These are phyloP conservation scores for Pocota personata DNA, from an alignment of 2,888 invertebrate genomes.

Conservation along the genomic window DNA sequence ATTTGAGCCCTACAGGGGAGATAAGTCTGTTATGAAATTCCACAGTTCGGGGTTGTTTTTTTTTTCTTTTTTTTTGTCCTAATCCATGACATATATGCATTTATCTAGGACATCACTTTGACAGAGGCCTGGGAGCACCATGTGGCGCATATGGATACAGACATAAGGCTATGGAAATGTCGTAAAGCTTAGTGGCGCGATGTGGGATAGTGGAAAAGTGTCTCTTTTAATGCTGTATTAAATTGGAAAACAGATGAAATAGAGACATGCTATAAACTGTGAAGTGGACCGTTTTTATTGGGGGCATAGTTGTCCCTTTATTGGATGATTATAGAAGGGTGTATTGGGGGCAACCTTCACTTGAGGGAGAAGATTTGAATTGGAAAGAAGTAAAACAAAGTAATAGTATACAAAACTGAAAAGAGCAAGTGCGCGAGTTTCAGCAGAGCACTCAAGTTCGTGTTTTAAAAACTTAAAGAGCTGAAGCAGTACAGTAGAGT, in stretches of 20 bases:
- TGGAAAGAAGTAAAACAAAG: too few relatives aligned
- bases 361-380: not conserved
- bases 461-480: too few relatives aligned
- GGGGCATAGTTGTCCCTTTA: not conserved
- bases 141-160: slow-evolving; percentile 8
- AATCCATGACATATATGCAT: slow-evolving; percentile 38
- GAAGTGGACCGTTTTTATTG: not conserved
- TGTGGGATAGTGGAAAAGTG: slow-evolving; percentile 2
- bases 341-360: not conserved
- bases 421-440: too few relatives aligned
- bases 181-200: slow-evolving; percentile 22
- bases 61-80: not conserved
- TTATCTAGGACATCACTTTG: slow-evolving; percentile 51
- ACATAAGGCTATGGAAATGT: slow-evolving; percentile 14
- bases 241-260: slow-evolving; percentile 16
- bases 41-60: not conserved
- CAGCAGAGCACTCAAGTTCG: too few relatives aligned
- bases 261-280: not conserved
- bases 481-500: too few relatives aligned
- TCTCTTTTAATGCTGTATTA: slow-evolving; percentile 4
- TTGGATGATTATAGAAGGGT: not conserved
- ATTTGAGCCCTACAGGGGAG: slow-evolving; percentile 63
- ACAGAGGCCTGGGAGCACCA: slow-evolving; percentile 31
- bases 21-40: slow-evolving; percentile 60
- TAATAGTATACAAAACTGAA: too few relatives aligned